Conservation (phyloP, 1,140 invertebrate genomes). For the Drosophila guanche region DNA sequence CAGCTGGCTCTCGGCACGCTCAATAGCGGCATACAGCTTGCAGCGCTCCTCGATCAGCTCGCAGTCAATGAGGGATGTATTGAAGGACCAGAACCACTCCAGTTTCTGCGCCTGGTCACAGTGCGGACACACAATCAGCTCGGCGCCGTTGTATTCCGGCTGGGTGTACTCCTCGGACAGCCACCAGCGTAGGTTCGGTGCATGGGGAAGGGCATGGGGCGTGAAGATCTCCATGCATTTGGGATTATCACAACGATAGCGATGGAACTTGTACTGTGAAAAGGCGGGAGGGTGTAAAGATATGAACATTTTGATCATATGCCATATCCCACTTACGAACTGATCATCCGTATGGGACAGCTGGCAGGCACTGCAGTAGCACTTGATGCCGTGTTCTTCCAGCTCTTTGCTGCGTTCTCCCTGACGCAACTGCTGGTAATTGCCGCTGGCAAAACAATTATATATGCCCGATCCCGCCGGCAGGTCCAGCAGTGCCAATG, state of each 20-base stretch:
- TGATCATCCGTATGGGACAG: slow-evolving; percentile 56
- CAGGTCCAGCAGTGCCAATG: slow-evolving; percentile 55
- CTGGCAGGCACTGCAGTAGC: slow-evolving; percentile 61
- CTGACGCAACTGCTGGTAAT: slow-evolving; percentile 52
- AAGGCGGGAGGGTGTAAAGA: too few species aligned
- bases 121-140: slow-evolving; percentile 57
- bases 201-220: slow-evolving; percentile 46
- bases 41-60: slow-evolving; percentile 69
- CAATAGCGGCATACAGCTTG: slow-evolving; percentile 68
- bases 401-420: slow-evolving; percentile 48
- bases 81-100: slow-evolving; percentile 70
- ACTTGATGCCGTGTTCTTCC: slow-evolving; percentile 51
- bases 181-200: slow-evolving; percentile 67
- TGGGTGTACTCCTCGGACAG: slow-evolving; percentile 60
- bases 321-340: slow-evolving; percentile 55
- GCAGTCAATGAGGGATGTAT: slow-evolving; percentile 56
- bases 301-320: neutral
- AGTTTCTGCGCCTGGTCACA: slow-evolving; percentile 63
- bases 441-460: slow-evolving; percentile 61
- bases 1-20: slow-evolving; percentile 58
- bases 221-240: slow-evolving; percentile 72
- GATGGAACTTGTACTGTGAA: slow-evolving; percentile 67
- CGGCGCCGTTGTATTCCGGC: slow-evolving; percentile 60
- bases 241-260: slow-evolving; percentile 75
- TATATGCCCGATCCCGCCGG: slow-evolving; percentile 52